Base-by-base conservation (phyloP, 1,140 invertebrate genomes). In the Agrypnia vestita region DNA sequence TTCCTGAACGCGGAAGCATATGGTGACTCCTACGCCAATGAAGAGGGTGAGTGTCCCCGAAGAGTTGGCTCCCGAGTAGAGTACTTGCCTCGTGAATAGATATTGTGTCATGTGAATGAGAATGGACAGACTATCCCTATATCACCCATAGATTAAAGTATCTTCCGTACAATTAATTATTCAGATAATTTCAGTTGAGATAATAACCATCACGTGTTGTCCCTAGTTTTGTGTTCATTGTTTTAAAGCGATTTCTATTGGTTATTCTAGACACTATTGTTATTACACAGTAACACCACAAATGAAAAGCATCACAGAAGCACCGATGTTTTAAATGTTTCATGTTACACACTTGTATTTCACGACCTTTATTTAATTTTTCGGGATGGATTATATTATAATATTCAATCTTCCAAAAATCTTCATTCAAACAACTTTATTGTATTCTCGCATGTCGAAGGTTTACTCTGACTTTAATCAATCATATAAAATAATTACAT, bases 11-110 rank as follows among this genome's bases (percentile, higher is more conserved):
- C 76, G 21, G 49, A 76, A n/a, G 76, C 67, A 0, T 80, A 80
- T 25, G 80, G 78, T 19, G 80, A 79, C 53, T 83, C 82, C 3
- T 81, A 79, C 75, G 19, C 75, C 21, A 78, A 79, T 62, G 82
- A 81, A 25, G 82, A 83, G n/a, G 82, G 82, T 83, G 49, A 83
- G 79, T 61, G 25, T 35, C 25, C 51, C n/a, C 15, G 13, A 15
- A 12, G 15, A 9, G n/a, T 21, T 15, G 7, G 1, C 44, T 47
- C 10, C 69, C n/a, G 61, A 35, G 25, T 35, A 62, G 35, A 62
- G 17, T 62, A 15, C 47, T n/a, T 19, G 71, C 51, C 71, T 46
- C 71, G 61, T 64, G 61, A 19, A 15, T 64, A 64, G 61, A 64
- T 71, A 71, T 71, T 71, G 67, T 71, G 67, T 71, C 67, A 71